A percentile compares a stretch with the other conserved stretches of the same genome.
Conservation (phyloP, 2,888 invertebrate genomes). For the Branchellion lobata region DNA sequence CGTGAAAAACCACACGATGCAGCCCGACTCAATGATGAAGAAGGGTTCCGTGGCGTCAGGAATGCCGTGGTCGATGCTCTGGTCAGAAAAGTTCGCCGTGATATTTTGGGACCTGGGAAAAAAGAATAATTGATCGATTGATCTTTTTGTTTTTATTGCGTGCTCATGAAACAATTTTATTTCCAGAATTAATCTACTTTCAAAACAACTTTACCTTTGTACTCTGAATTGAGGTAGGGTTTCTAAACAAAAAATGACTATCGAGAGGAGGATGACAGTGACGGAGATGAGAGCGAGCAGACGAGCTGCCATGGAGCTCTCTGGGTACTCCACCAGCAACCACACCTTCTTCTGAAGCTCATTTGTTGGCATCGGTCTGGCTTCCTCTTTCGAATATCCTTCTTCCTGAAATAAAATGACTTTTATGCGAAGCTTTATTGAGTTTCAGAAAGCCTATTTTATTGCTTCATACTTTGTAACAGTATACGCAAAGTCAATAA, state of each 20-base stretch:
- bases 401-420: slow-evolving; percentile 75
- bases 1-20: slow-evolving; percentile 98
- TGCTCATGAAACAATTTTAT: too few species aligned
- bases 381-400: slow-evolving; percentile 68
- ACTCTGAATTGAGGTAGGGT: slow-evolving; percentile 98
- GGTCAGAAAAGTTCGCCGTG: slow-evolving; percentile 56
- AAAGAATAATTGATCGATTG: slow-evolving; percentile 63
- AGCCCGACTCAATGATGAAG: slow-evolving; percentile 98
- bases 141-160: too few species aligned
- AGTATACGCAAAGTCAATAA: background rate
- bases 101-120: slow-evolving; percentile 70
- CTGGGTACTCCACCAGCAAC: slow-evolving; percentile 98
- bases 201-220: slow-evolving; percentile 68
- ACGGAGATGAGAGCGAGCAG: slow-evolving; percentile 98
- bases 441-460: background rate
- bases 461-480: slow-evolving; percentile 51
- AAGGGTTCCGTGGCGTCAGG: slow-evolving; percentile 98
- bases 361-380: slow-evolving; percentile 93
- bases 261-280: slow-evolving; percentile 95
- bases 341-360: slow-evolving; percentile 96
- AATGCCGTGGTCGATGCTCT: slow-evolving; percentile 90
- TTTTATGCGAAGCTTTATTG: background rate
- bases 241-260: slow-evolving; percentile 99
- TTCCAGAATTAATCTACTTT: background rate
- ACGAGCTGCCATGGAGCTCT: slow-evolving; percentile 96